Evolutionary conservation across 2,113 vertebrate genomes (phyloP).

Genomic region (Labeo rohita): DNA sequence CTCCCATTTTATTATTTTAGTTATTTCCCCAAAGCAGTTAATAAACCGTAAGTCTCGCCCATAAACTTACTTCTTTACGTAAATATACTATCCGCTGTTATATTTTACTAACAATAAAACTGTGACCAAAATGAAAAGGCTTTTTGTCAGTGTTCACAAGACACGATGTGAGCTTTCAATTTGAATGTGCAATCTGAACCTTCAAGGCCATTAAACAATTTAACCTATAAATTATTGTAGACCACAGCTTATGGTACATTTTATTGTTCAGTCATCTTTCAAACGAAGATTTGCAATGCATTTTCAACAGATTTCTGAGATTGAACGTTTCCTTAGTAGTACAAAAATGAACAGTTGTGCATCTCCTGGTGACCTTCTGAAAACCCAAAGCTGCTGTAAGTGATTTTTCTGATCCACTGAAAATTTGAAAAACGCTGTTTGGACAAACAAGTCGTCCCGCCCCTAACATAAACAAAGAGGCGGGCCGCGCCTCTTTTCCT

Average conservation of each 20-base stretch:
- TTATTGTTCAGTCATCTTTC: not conserved
- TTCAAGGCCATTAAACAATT: not conserved
- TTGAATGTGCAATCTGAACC: not conserved
- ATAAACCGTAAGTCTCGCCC: too few relatives aligned
- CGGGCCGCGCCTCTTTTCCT: not conserved
- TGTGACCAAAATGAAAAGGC: not conserved
- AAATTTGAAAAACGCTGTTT: not conserved
- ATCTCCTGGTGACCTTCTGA: not conserved
- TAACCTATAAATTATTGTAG: not conserved
- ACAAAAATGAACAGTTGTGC: conserved; percentile 11
- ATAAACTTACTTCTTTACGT: too few relatives aligned
- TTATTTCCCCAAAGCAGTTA: too few relatives aligned
- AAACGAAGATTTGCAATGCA: not conserved
- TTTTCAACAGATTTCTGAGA: not conserved
- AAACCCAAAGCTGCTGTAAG: not conserved
- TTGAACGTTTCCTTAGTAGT: not conserved
- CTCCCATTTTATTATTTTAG: too few relatives aligned
- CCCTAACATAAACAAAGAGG: not conserved
- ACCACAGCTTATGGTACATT: not conserved
- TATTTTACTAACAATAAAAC: not conserved
- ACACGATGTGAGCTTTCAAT: not conserved
- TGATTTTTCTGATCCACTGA: not conserved
- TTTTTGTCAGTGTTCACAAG: not conserved
- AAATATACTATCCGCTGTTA: not conserved
- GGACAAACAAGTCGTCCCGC: not conserved